These are phyloP conservation scores for Aporrectodea caliginosa DNA, from an alignment of 1,140 invertebrate genomes.

Conservation along the genomic window DNA sequence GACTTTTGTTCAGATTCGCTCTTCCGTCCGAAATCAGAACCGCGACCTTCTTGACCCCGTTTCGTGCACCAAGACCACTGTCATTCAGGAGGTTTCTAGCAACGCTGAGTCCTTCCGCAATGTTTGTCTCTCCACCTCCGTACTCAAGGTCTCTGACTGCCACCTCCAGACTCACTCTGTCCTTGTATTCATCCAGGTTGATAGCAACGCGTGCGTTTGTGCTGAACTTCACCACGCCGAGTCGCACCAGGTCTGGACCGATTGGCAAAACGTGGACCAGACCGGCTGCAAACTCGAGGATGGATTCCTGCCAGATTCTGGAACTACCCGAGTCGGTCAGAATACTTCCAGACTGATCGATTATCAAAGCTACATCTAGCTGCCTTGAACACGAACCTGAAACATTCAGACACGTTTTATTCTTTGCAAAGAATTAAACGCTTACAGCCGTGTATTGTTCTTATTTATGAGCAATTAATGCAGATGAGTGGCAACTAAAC, in stretches of 20 bases:
- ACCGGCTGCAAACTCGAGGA: not conserved
- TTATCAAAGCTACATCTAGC: not conserved
- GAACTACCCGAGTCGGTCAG: not conserved
- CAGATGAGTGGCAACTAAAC: too few relatives aligned
- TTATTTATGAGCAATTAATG: too few relatives aligned
- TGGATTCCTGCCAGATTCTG: not conserved
- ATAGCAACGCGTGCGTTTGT: not conserved
- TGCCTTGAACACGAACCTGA: not conserved
- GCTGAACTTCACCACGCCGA: not conserved
- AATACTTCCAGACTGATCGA: not conserved
- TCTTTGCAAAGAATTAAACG: too few relatives aligned
- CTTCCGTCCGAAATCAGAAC: slow-evolving; percentile 48
- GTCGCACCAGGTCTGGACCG: not conserved
- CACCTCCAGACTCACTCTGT: not conserved
- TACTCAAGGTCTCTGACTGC: not conserved
- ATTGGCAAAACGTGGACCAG: not conserved
- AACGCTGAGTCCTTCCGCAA: slow-evolving; percentile 39
- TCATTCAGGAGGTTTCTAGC: slow-evolving; percentile 34
- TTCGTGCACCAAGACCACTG: slow-evolving; percentile 40
- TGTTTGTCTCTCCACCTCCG: slow-evolving; percentile 41
- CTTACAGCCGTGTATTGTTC: too few relatives aligned
- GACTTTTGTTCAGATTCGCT: slow-evolving; percentile 37
- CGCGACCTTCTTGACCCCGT: slow-evolving; percentile 42
- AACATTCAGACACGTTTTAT: too few relatives aligned
- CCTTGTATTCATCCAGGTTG: not conserved